A percentile compares a stretch with the other conserved stretches of the same genome.
phyloP scores from a whole-genome alignment of 1,140 invertebrate genomes.

The Trichogramma pretiosum region DNA sequence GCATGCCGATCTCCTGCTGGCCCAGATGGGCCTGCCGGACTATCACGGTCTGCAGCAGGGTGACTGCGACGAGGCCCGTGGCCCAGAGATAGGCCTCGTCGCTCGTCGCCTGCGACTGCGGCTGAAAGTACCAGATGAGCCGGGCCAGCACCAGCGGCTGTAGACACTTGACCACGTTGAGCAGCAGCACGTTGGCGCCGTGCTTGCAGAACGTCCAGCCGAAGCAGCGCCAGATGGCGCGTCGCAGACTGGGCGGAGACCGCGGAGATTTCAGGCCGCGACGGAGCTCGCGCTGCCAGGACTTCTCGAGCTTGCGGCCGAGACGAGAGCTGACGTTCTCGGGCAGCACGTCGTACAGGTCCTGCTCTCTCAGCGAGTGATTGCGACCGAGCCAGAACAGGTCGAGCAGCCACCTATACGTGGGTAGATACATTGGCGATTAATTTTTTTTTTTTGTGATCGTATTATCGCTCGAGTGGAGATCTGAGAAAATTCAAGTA shows the following conservation, averaged over 20 bases:
- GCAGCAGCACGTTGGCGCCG: neutral
- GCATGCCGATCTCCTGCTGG: constrained; percentile 2
- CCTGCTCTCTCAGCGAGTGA: constrained; percentile 12
- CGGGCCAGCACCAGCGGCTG: neutral
- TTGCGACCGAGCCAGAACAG: constrained; percentile 17
- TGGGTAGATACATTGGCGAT: neutral
- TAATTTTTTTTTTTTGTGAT: too few relatives aligned
- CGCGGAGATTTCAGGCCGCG: constrained; percentile 26
- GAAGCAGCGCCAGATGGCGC: constrained; percentile 29
- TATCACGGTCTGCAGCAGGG: neutral
- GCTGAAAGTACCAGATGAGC: neutral
- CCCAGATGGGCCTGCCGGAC: constrained; percentile 4
- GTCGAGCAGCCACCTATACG: constrained; percentile 20
- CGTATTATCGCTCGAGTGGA: neutral
- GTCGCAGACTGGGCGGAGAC: constrained; percentile 26
- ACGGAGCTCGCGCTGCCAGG: constrained; percentile 33
- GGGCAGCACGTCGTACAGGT: constrained; percentile 43
- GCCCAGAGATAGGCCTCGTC: constrained; percentile 1
- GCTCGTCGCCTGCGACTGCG: neutral
- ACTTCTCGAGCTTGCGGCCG: constrained; percentile 49
- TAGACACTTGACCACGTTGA: constrained; percentile 1
- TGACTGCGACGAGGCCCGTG: neutral
- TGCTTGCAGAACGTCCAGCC: constrained; percentile 6
- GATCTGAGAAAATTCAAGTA: neutral
- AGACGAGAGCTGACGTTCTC: constrained; percentile 47